A percentile compares a stretch with the other conserved stretches of the same genome.
phyloP scores from a whole-genome alignment of 1,140 invertebrate species.

The Heliconius nattereri region DNA sequence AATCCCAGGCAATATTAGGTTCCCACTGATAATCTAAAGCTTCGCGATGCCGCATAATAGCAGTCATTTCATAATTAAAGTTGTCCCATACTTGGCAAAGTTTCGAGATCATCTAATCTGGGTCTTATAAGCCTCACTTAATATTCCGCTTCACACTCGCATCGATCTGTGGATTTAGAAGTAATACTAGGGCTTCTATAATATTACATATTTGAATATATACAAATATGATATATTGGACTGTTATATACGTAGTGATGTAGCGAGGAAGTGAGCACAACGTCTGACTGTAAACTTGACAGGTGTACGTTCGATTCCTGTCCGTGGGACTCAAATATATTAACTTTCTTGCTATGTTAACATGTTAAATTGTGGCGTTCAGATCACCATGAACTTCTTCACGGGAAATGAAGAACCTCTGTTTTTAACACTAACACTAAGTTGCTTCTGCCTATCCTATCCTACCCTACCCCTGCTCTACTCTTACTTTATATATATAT shows the following conservation, averaged over 20 bases:
- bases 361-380: fast-evolving
- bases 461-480: no score
- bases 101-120: slow-evolving; percentile 62
- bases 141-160: slow-evolving; percentile 66
- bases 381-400: fast-evolving
- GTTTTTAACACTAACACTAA: no score
- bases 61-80: slow-evolving; percentile 61
- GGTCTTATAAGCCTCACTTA: slow-evolving; percentile 54
- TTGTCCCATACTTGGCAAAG: slow-evolving; percentile 55
- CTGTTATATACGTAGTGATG: background rate
- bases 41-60: slow-evolving; percentile 31
- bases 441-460: background rate
- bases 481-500: no score
- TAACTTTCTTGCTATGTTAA: background rate
- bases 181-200: slow-evolving; percentile 38
- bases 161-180: slow-evolving; percentile 52
- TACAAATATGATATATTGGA: background rate
- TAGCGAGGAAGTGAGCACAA: no score
- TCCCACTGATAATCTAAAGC: background rate
- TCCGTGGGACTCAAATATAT: background rate
- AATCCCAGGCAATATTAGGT: background rate
- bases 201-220: background rate
- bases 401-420: background rate
- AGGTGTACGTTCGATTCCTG: background rate
- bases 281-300: background rate